Conservation (phyloP, 2,797 vertebrate genomes). For the Gouania willdenowi region DNA sequence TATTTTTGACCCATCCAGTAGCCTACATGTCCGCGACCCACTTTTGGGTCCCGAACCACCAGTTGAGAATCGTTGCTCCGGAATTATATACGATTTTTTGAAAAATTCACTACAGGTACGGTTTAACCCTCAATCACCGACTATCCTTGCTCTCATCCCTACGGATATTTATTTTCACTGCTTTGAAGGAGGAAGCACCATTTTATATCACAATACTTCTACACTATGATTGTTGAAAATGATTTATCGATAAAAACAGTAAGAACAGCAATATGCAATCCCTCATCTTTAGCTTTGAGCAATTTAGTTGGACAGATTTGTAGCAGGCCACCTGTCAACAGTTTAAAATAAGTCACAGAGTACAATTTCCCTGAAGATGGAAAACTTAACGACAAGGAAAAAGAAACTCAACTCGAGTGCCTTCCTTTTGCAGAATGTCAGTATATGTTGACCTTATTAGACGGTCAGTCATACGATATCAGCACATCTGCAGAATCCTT, state of each 20-base stretch:
- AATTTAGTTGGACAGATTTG: conserved; percentile 53
- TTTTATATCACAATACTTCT: conserved; percentile 1
- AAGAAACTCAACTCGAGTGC: conserved; percentile 48
- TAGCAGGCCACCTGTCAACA: conserved; percentile 67
- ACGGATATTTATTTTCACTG: conserved; percentile 18
- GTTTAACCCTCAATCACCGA: conserved; percentile 29
- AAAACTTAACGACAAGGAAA: conserved; percentile 54
- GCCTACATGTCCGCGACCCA: too few species aligned
- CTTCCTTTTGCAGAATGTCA: conserved; percentile 61
- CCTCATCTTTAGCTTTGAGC: conserved; percentile 18
- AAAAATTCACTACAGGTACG: too few species aligned
- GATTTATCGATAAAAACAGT: conserved; percentile 10
- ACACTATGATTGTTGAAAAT: background rate
- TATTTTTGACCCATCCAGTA: too few species aligned
- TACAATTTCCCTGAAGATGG: conserved; percentile 53
- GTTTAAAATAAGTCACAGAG: conserved; percentile 38
- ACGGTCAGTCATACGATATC: conserved; percentile 66
- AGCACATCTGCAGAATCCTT: conserved; percentile 76
- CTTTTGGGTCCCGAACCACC: too few species aligned
- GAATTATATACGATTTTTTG: too few species aligned
- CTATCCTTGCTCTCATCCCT: conserved; percentile 14
- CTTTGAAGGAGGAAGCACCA: background rate
- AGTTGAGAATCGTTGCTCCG: too few species aligned
- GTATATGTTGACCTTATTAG: conserved; percentile 62
- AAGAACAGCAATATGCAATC: conserved; percentile 2